Evolutionary conservation across 2,888 invertebrate genomes (phyloP).

Genomic region (Itoplectis maculator): DNA sequence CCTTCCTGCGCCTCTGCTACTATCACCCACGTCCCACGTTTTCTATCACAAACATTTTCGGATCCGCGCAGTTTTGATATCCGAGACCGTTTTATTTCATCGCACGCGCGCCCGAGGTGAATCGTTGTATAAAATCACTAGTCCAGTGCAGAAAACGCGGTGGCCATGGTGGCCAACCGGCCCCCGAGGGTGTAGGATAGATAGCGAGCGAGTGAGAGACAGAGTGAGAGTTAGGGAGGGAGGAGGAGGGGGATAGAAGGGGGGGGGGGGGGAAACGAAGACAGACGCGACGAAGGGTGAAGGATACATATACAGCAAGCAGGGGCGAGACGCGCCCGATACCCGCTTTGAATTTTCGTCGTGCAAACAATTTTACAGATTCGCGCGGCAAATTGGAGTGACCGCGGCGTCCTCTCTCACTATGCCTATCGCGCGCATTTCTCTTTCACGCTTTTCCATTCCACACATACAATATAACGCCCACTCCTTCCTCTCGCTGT

Average conservation of each 20-base stretch:
- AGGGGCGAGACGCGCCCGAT: slow-evolving; percentile 34
- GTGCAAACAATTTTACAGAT: slow-evolving; percentile 64
- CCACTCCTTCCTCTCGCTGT: not conserved
- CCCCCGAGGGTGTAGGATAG: slow-evolving; percentile 15
- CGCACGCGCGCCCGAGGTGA: slow-evolving; percentile 43
- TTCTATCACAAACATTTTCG: slow-evolving; percentile 48
- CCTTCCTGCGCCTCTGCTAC: not conserved
- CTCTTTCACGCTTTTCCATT: slow-evolving; percentile 36
- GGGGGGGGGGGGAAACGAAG: too few relatives aligned
- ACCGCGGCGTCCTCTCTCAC: slow-evolving; percentile 43
- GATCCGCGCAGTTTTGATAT: slow-evolving; percentile 39
- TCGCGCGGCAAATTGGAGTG: slow-evolving; percentile 60
- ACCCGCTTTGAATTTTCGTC: slow-evolving; percentile 62
- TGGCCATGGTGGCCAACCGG: too few relatives aligned
- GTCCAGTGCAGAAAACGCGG: slow-evolving; percentile 18
- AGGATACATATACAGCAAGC: not conserved
- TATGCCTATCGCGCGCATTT: slow-evolving; percentile 27
- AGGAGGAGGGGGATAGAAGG: too few relatives aligned
- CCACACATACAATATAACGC: not conserved
- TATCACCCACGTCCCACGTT: slow-evolving; percentile 11
- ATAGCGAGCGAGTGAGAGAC: slow-evolving; percentile 6
- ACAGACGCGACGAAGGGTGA: not conserved
- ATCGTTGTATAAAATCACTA: slow-evolving; percentile 35
- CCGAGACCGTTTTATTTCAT: slow-evolving; percentile 45
- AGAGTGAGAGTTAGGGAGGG: too few relatives aligned